Base-by-base conservation (phyloP, 2,797 vertebrate species). In the Lepidocolaptes lacrymiger region DNA sequence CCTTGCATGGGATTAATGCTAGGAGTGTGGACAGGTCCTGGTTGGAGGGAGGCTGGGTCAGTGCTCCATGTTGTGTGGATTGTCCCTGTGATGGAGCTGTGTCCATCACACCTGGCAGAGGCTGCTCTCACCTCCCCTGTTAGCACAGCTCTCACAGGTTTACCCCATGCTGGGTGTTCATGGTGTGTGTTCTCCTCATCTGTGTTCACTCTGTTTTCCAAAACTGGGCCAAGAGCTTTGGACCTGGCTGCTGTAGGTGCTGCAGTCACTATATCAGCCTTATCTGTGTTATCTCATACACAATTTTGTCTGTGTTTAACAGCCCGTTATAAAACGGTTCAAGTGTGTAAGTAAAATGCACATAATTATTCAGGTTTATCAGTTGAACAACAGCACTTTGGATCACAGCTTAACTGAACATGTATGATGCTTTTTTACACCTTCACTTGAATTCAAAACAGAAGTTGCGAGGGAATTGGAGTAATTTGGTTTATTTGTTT, bases 1-100 rank as follows among this genome's bases (percentile, higher is more conserved):
- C 55, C 26, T 54, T 43, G 26, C 18, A 34, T 59, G 5, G 52
- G 36, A 6, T 9, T 49, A 8, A 1, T 0, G 1, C 39, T 44
- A 6, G 68, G 41, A 68, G 34, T 18, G 58, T 36, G 68, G 39
- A 30, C 52, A 20, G 5, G 14, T 36, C 22, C 30, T 44, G 26
- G 36, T 6, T 46, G 61, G 1, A 7, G 41, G 22, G 32, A 58
- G 72, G 51, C 15, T 48, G 64, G 3, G 3, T n/a, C 23, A 2
- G 28, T 49, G 56, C 30, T 23, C 0, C 0, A 0, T 43, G 64
- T 21, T 0, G 0, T 21, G 26, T 46, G 46, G 37, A 8, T 36
- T 37, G 12, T 20, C 27, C 30, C 7, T 23, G 23, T 10, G 39
- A 26, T 19, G 52, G 26, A 51, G 36, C 55, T 23, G 61, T 58